Evolutionary conservation across 2,797 vertebrate species (phyloP).

Genomic region (Molossus molossus): DNA sequence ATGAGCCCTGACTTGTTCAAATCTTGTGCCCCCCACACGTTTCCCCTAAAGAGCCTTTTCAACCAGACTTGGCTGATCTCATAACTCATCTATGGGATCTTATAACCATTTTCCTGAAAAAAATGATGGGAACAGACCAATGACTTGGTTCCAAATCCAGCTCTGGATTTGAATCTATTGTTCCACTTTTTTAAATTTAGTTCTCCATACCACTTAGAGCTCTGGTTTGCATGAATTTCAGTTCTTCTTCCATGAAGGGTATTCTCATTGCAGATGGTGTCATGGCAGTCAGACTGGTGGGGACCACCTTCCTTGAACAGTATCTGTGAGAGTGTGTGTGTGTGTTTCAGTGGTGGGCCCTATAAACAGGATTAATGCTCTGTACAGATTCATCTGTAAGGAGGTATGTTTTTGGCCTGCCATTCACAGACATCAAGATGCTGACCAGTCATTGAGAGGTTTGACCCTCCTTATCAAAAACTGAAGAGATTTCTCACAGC

Average conservation of each 20-base stretch:
- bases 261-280: background rate
- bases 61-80: background rate
- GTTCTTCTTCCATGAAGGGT: background rate
- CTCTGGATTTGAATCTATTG: background rate
- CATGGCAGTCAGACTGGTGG: background rate
- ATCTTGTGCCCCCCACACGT: background rate
- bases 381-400: background rate
- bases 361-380: background rate
- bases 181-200: background rate
- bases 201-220: background rate
- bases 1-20: background rate
- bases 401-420: background rate
- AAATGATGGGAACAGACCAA: background rate
- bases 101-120: constrained; percentile 33
- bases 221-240: background rate
- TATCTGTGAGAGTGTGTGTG: background rate
- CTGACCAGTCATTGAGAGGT: background rate
- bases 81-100: background rate
- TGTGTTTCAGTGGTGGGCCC: background rate
- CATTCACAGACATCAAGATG: background rate
- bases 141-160: constrained; percentile 12
- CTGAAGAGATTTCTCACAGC: background rate
- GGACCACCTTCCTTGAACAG: background rate
- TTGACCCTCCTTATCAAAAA: background rate
- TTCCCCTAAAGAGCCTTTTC: constrained; percentile 47